phyloP scores from a whole-genome alignment of 2,888 invertebrate genomes.

The Mystacides longicornis region DNA sequence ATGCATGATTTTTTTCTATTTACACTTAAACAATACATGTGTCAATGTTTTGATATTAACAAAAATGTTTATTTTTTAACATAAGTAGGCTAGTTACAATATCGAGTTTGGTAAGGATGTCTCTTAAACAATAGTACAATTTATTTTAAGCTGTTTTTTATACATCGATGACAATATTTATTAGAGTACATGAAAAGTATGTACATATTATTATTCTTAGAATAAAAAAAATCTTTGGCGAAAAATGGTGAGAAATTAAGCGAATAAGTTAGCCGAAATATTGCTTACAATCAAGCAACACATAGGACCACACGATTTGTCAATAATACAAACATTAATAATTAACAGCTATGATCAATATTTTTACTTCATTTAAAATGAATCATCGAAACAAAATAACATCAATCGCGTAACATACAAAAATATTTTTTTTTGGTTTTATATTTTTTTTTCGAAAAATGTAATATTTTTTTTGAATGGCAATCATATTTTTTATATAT shows the following conservation, averaged over 20 bases:
- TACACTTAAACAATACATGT: background rate
- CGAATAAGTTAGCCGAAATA: background rate
- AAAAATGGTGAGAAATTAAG: background rate
- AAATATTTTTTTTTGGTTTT: background rate
- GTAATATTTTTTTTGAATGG: too few relatives aligned
- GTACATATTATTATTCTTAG: background rate
- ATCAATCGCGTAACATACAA: background rate
- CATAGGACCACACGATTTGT: background rate
- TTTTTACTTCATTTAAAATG: background rate
- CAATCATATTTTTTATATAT: too few relatives aligned
- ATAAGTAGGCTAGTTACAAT: too few relatives aligned
- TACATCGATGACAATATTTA: background rate
- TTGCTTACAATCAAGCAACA: background rate
- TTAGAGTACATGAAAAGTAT: too few relatives aligned
- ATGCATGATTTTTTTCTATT: background rate
- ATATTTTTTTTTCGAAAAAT: too few relatives aligned
- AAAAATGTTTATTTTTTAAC: background rate
- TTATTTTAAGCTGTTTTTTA: background rate
- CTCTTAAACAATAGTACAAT: too few relatives aligned
- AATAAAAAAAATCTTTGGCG: background rate
- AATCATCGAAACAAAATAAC: constrained; percentile 1
- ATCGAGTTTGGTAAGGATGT: too few relatives aligned
- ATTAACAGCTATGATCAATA: background rate
- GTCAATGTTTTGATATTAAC: background rate
- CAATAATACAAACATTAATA: background rate